These are phyloP conservation scores for Mastacembelus armatus DNA, from an alignment of 2,797 vertebrate species.

Conservation along the genomic window DNA sequence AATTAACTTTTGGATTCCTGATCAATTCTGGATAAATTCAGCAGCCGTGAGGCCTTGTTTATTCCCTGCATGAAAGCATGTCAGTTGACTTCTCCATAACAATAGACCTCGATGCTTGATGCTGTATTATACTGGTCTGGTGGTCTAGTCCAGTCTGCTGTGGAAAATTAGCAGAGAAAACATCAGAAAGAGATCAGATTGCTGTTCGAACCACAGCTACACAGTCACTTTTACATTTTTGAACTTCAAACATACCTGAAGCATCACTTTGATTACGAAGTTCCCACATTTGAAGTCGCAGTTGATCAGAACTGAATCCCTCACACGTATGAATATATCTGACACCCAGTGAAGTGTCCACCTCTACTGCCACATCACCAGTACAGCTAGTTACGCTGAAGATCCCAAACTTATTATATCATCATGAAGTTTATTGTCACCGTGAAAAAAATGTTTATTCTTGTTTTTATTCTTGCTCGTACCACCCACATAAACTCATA, in stretches of 20 bases:
- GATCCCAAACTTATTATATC: neutral
- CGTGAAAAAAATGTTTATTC: neutral
- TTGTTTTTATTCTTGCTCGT: neutral
- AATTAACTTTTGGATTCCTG: too few species aligned
- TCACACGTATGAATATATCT: neutral
- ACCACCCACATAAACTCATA: neutral
- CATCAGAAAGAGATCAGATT: too few species aligned
- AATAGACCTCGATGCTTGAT: neutral
- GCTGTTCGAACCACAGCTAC: neutral
- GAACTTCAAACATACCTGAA: neutral
- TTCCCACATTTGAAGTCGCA: neutral
- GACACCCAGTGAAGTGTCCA: neutral
- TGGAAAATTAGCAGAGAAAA: too few species aligned
- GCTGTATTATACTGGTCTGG: neutral
- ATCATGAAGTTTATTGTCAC: neutral
- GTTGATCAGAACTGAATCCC: neutral
- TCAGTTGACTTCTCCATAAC: too few species aligned
- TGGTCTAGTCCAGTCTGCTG: too few species aligned
- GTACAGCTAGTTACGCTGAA: neutral
- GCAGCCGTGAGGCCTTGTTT: too few species aligned
- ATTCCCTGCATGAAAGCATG: too few species aligned
- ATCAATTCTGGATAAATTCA: too few species aligned
- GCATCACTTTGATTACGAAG: neutral
- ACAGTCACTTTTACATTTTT: neutral
- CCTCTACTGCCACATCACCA: neutral